phyloP scores from a whole-genome alignment of 2,797 vertebrate genomes.

The Urophycis tenuis region DNA sequence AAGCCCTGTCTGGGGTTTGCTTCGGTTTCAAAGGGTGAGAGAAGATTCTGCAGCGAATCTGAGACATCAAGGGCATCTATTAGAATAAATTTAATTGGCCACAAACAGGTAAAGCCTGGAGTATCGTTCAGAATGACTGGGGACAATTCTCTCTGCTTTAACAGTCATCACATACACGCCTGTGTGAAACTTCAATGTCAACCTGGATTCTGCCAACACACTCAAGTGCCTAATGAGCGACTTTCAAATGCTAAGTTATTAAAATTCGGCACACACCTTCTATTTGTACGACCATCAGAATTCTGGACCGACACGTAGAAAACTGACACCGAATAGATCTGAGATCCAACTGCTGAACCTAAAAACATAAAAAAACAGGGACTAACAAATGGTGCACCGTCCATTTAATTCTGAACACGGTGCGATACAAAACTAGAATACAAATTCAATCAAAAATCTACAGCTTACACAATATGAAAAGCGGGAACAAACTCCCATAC shows the following conservation, averaged over 20 bases:
- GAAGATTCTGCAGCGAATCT: not conserved
- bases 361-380: not conserved
- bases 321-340: not conserved
- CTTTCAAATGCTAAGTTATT: too few relatives aligned
- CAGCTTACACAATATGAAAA: not conserved
- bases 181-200: not conserved
- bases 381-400: not conserved
- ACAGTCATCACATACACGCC: not conserved
- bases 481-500: not conserved
- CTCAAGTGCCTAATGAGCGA: not conserved
- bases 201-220: not conserved
- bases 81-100: too few relatives aligned
- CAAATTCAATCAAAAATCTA: not conserved
- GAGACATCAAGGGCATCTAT: not conserved
- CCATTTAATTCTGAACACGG: too few relatives aligned
- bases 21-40: not conserved
- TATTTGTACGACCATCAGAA: too few relatives aligned
- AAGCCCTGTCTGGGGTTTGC: conserved; percentile 13
- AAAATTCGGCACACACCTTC: too few relatives aligned
- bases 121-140: not conserved
- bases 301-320: too few relatives aligned
- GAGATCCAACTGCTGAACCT: not conserved
- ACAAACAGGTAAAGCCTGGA: too few relatives aligned
- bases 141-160: not conserved
- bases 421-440: not conserved